Conservation (phyloP, 2,113 vertebrate species). For the Daubentonia madagascariensis region DNA sequence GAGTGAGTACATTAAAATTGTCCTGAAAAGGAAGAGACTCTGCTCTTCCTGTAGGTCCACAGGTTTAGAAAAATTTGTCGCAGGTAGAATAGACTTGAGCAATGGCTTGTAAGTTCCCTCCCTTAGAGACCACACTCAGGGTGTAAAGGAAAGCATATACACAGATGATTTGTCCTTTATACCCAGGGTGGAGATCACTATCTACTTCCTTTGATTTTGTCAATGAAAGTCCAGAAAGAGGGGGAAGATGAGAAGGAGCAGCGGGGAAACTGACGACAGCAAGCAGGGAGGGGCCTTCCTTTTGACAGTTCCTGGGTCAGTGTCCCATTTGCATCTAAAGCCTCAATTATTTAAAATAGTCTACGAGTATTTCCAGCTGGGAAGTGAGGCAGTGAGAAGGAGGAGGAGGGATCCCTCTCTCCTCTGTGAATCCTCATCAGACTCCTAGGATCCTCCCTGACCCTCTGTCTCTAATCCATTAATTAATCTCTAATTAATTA, state of each 20-base stretch:
- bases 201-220: neutral
- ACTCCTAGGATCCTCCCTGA: neutral
- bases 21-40: neutral
- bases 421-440: neutral
- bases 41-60: neutral
- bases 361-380: neutral
- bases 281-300: neutral
- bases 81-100: neutral
- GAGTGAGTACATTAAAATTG: neutral
- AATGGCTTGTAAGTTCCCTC: neutral
- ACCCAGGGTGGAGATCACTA: neutral
- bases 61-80: neutral
- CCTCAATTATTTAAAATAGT: neutral
- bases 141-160: neutral
- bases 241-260: neutral
- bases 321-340: neutral
- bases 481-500: neutral
- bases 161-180: neutral
- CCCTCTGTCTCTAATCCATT: neutral
- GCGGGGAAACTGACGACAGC: neutral
- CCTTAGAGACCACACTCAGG: neutral
- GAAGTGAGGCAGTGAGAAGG: neutral
- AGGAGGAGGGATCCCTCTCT: neutral
- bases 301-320: neutral
- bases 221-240: neutral